Evolutionary conservation across 2,113 vertebrate species (phyloP).

Genomic region (Dolichallabes microphthalmus): DNA sequence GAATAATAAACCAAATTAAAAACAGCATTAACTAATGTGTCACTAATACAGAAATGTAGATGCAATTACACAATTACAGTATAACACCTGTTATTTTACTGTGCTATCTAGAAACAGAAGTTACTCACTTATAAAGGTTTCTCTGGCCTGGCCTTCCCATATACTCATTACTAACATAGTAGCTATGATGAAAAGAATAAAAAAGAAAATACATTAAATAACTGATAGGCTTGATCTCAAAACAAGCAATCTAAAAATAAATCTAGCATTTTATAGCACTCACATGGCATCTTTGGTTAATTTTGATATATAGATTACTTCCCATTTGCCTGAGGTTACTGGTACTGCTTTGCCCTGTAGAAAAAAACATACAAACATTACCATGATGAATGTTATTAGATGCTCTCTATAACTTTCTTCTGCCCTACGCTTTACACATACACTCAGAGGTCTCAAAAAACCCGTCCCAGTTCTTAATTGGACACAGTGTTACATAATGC

Average conservation of each 20-base stretch:
- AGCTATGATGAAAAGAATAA: slow-evolving; percentile 71
- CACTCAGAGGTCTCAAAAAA: slow-evolving; percentile 14
- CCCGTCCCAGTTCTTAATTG: slow-evolving; percentile 18
- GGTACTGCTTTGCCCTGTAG: slow-evolving; percentile 81
- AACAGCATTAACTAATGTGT: background rate
- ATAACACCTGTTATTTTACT: background rate
- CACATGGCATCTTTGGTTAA: slow-evolving; percentile 90
- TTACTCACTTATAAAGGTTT: slow-evolving; percentile 90
- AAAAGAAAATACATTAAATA: background rate
- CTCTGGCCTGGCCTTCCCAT: slow-evolving; percentile 78
- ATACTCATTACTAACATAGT: slow-evolving; percentile 90
- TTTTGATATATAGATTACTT: slow-evolving; percentile 91
- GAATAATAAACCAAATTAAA: background rate
- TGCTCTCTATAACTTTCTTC: slow-evolving; percentile 11
- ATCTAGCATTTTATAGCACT: slow-evolving; percentile 47
- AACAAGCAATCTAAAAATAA: slow-evolving; percentile 4
- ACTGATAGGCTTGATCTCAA: background rate
- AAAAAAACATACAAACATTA: slow-evolving; percentile 1
- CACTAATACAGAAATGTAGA: background rate
- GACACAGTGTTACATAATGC: slow-evolving; percentile 21
- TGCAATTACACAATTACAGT: background rate
- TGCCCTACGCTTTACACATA: slow-evolving; percentile 12
- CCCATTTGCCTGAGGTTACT: slow-evolving; percentile 92
- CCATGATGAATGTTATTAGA: slow-evolving; percentile 5
- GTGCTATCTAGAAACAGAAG: background rate